Base-by-base conservation (phyloP, 2,113 vertebrate species). In the Stercorarius parasiticus region DNA sequence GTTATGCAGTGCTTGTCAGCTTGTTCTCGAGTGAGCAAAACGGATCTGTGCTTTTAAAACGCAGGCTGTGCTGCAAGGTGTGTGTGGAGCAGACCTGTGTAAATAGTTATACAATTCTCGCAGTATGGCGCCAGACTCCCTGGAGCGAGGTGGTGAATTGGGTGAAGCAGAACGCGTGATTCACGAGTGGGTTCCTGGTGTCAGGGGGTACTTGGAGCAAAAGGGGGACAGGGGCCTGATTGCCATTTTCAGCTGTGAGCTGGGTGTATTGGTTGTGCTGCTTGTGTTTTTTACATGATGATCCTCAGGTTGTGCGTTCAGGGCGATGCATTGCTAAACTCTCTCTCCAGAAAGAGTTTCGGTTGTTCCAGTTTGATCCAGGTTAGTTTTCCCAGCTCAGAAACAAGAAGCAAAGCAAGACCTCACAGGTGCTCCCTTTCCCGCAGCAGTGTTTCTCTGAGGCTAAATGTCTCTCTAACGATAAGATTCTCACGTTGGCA, bases 311-410 rank as follows among this genome's bases (percentile, higher is more conserved):
- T 55, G 55, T 53, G 42, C 38, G 73, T 36, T 56, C 50, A 56
- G 78, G 43, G 47, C 67, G 32, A 23, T 13, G 43, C 36, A 3
- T 26, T 65, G 25, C 83, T 67, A 19, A 83, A 50, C 55, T 53
- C 18, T 55, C 61, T 62, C 71, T 43, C 50, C 42, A 38, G 50
- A 27, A 34, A 21, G 30, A 32, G 34, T 62, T 64, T 15, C 1
- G 2, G 34, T 66, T 80, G 71, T 36, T 67, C 66, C 64, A 34
- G 13, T 65, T 70, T 65, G 40, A 47, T 80, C 32, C 50, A 84
- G 62, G 42, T 66, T 78, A 17, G 27, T 70, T 77, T 93, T 53
- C 79, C 49, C 71, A 66, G 36, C 85, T 95, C 38, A n/a, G 85
- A 73, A 91, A 72, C 10, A 40, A 76, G 58, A 62, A 52, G 56